Evolutionary conservation across 2,888 invertebrate species (phyloP).

Genomic region (Ganaspis brasiliensis): DNA sequence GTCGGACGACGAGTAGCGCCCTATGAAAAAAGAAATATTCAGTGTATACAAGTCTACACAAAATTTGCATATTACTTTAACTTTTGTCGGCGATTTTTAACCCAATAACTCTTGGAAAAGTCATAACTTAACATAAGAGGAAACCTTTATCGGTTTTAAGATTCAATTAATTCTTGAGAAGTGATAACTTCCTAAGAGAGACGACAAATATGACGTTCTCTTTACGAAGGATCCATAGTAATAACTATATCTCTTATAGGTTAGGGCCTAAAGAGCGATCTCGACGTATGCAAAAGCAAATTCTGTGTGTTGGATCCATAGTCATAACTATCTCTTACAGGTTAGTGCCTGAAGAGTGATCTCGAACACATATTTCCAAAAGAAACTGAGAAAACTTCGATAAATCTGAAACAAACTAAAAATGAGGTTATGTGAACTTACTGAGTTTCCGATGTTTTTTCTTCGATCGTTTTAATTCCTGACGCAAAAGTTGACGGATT

Average conservation of each 20-base stretch:
- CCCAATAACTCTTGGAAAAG: background rate
- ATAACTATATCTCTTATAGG: constrained; percentile 13
- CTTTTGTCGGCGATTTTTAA: too few species aligned
- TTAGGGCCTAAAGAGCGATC: background rate
- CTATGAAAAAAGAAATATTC: background rate
- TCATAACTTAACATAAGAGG: background rate
- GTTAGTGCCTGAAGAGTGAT: constrained; percentile 21
- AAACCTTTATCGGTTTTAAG: background rate
- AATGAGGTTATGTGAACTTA: background rate
- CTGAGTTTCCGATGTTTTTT: background rate
- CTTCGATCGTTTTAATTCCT: background rate
- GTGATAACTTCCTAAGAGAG: background rate
- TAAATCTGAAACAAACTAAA: background rate
- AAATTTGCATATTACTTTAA: too few species aligned
- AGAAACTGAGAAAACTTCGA: background rate
- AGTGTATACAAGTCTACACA: too few species aligned
- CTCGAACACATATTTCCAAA: background rate
- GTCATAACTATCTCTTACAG: constrained; percentile 25
- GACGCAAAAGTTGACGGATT: background rate
- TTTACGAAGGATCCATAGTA: background rate
- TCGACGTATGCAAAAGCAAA: background rate
- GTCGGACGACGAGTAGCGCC: background rate
- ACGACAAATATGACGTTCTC: background rate
- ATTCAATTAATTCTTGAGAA: background rate
- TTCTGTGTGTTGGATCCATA: background rate